Base-by-base conservation (phyloP, 2,888 invertebrate species). In the Agrotis clavis region DNA sequence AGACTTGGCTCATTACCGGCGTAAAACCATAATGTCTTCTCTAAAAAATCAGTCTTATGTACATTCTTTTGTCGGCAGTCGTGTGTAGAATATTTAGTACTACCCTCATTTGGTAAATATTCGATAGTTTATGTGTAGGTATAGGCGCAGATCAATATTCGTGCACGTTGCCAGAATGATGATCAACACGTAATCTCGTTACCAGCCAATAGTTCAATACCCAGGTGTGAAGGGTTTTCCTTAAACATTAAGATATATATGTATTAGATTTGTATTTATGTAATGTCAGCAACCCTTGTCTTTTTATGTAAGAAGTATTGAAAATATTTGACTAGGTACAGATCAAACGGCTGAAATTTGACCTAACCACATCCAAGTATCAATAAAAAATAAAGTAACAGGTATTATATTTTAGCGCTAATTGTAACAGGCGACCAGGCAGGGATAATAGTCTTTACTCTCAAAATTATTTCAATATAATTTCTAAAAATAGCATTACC, bases 71-170 rank as follows among this genome's bases (percentile, higher is more conserved):
- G 77, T 74, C 56, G 64, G 72, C 60, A 77, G 57, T 64, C 83
- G 76, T 77, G 86, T 76, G 67, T 75, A 74, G 85, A 85, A 85
- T 86, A 79, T 83, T 78, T 81, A 84, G 72, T 68, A 47, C 71
- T 76, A 75, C 79, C 72, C 69, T 81, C 71, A 83, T 84, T 79
- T 85, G 72, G 79, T 81, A 70, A 76, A 84, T 85, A 84, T 82
- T 82, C 71, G 71, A 81, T 81, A 81, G 84, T 81, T 85, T 85
- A 81, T 76, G 77, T 76, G 80, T 67, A 76, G 60, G 72, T 71
- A 72, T 48, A 65, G 70, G 59, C 65, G 71, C 81, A 80, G 84
- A 83, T 87, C 83, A 87, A 85, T 84, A 84, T 85, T 85, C 85
- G 62, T 78, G 72, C 60, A 76, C 77, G 75, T 67, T 79, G 61